A percentile compares a stretch with the other conserved stretches of the same genome.
These are phyloP conservation scores for Coranthus polyacanthus DNA, from an alignment of 2,797 vertebrate genomes.

Conservation along the genomic window DNA sequence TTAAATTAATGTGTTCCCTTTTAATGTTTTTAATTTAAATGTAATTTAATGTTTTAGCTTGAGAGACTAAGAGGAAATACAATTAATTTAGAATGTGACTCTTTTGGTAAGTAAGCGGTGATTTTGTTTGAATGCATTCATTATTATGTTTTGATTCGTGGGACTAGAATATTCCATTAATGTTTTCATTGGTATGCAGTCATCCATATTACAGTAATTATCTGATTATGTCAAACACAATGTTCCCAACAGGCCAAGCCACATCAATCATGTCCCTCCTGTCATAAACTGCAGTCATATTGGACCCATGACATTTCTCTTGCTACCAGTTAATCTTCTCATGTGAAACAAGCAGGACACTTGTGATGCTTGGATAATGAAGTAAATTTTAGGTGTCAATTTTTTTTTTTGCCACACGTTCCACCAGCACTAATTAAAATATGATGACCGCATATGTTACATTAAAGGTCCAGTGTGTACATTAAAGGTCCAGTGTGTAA, in stretches of 20 bases:
- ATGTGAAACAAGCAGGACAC: conserved; percentile 20
- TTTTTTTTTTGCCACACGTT: not conserved
- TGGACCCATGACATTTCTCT: conserved; percentile 37
- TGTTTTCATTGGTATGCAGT: conserved; percentile 59
- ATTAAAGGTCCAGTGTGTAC: too few species aligned
- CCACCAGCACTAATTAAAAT: not conserved
- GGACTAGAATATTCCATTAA: conserved; percentile 45
- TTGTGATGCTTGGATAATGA: not conserved
- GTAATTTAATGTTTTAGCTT: conserved; percentile 14
- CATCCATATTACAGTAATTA: conserved; percentile 64
- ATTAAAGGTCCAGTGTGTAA: too few species aligned
- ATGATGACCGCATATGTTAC: too few species aligned
- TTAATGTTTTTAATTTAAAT: conserved; percentile 14
- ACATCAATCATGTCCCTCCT: conserved; percentile 56
- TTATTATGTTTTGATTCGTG: conserved; percentile 32
- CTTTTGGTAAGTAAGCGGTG: conserved; percentile 43
- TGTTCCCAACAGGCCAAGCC: conserved; percentile 46
- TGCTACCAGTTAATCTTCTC: conserved; percentile 21
- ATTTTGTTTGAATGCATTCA: conserved; percentile 29
- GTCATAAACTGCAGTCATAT: conserved; percentile 45
- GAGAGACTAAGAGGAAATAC: conserved; percentile 18
- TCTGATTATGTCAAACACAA: conserved; percentile 64
- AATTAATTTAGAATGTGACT: conserved; percentile 27
- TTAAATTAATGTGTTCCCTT: conserved; percentile 4
- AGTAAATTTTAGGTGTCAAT: not conserved